A percentile compares a stretch with the other conserved stretches of the same genome.
Conservation (phyloP, 2,888 invertebrate genomes). For the Nebria brevicollis region DNA sequence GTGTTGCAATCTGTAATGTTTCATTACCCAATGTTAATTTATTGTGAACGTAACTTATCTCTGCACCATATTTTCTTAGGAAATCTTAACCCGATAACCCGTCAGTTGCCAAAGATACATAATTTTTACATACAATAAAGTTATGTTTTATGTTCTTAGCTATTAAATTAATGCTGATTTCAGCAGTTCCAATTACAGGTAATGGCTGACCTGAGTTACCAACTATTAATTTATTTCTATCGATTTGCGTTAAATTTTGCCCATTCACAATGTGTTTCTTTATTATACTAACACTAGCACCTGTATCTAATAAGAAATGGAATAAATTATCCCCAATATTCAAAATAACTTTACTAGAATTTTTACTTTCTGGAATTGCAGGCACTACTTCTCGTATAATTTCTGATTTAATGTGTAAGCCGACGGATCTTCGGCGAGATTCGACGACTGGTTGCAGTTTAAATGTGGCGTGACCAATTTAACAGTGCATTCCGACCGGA, state of each 20-base stretch:
- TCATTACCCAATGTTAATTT: neutral
- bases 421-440: no score
- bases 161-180: neutral
- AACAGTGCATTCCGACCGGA: no score
- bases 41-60: slow-evolving; percentile 17
- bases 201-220: slow-evolving; percentile 22
- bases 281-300: no score
- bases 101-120: slow-evolving; percentile 15
- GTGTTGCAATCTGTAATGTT: neutral
- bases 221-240: slow-evolving; percentile 9
- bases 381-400: no score
- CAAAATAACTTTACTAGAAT: no score
- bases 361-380: no score
- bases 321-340: no score
- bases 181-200: slow-evolving; percentile 21
- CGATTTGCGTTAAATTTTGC: neutral
- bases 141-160: slow-evolving; percentile 5
- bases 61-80: slow-evolving; percentile 13
- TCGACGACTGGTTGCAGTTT: no score
- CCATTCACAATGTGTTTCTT: neutral
- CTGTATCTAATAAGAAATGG: neutral
- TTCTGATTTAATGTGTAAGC: no score
- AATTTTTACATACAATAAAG: slow-evolving; percentile 15
- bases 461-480: no score
- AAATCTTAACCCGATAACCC: slow-evolving; percentile 24